These are phyloP conservation scores for Tachuris rubrigastra DNA, from an alignment of 2,113 vertebrate genomes.

Conservation along the genomic window DNA sequence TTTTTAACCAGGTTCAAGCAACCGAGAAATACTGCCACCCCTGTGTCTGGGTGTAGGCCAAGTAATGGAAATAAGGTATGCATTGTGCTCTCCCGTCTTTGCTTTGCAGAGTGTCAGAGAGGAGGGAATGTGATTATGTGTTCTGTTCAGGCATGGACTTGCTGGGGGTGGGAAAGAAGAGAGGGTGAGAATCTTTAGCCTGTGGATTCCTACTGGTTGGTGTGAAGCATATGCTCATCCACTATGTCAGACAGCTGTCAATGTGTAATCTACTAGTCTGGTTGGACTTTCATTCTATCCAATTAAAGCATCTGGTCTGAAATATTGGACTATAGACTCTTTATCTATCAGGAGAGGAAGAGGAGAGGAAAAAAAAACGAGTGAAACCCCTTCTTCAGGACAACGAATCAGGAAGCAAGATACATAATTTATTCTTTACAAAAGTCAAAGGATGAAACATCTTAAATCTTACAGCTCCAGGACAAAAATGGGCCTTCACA, in stretches of 20 bases:
- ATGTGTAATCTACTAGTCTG: not conserved
- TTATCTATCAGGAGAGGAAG: not conserved
- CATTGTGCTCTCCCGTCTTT: not conserved
- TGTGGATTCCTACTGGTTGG: not conserved
- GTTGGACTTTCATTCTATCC: not conserved
- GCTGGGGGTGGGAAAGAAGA: rapidly evolving
- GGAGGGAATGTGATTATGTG: not conserved
- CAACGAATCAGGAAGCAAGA: not conserved
- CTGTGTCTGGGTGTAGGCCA: not conserved
- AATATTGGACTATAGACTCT: not conserved
- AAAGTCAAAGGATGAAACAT: not conserved
- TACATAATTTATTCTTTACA: not conserved
- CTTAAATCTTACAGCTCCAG: not conserved
- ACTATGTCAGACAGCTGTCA: not conserved
- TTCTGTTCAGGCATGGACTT: not conserved
- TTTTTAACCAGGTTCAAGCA: not conserved
- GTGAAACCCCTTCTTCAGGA: not conserved
- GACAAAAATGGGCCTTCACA: not conserved
- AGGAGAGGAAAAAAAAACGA: not conserved
- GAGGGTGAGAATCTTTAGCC: not conserved
- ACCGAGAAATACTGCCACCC: not conserved
- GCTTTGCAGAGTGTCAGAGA: not conserved
- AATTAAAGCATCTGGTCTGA: not conserved
- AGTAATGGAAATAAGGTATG: not conserved
- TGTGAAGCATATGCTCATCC: not conserved